These are phyloP conservation scores for Sakesphorus luctuosus DNA, from an alignment of 2,113 vertebrate genomes.

Conservation along the genomic window DNA sequence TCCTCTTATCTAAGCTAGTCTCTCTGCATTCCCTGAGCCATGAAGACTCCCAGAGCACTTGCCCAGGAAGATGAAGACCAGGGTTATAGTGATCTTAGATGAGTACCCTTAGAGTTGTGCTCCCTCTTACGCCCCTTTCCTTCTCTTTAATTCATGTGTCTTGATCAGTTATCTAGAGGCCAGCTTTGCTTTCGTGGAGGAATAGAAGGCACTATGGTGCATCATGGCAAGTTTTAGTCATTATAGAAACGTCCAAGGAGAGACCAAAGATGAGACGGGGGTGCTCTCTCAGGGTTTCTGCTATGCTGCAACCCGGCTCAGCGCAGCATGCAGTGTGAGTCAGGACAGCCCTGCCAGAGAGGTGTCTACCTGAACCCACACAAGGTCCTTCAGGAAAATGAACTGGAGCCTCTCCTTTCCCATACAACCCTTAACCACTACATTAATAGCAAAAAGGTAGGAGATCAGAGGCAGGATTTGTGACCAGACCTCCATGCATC, in stretches of 20 bases:
- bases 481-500: not conserved
- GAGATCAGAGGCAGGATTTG: not conserved
- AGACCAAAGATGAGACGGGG: not conserved
- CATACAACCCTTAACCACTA: not conserved
- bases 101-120: not conserved
- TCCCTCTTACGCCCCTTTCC: not conserved
- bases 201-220: not conserved
- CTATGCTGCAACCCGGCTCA: not conserved
- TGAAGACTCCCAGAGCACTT: not conserved
- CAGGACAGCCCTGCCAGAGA: not conserved
- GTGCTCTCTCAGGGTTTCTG: not conserved
- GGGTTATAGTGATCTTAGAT: not conserved
- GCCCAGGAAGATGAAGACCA: not conserved
- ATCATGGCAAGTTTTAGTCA: not conserved
- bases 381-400: not conserved
- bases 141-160: not conserved
- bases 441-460: not conserved
- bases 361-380: not conserved
- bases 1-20: not conserved
- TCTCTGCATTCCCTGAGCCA: not conserved
- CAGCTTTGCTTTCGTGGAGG: not conserved
- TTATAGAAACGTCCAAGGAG: not conserved
- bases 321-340: not conserved
- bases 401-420: not conserved
- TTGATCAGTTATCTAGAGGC: not conserved